Base-by-base conservation (phyloP, 2,113 vertebrate genomes). In the Psettodes erumei region DNA sequence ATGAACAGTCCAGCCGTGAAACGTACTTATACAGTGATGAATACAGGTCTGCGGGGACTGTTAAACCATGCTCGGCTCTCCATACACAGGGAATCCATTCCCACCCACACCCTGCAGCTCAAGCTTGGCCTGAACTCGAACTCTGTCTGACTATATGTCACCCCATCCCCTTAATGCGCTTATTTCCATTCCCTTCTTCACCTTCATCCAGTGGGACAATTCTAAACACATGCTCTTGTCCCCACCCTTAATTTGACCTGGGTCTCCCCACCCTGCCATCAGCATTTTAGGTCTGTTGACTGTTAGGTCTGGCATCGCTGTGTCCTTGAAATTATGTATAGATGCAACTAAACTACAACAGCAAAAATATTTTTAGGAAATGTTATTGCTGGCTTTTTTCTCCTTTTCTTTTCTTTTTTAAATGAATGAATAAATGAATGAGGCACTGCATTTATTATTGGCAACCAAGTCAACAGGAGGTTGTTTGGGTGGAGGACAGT, bases 1-100 rank as follows among this genome's bases (percentile, higher is more conserved):
- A 87, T 80, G 82, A 88, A 86, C 63, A 73, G 71, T 72, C 53
- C 38, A 32, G 50, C 67, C 9, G 21, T 37, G 76, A 45, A 80
- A 56, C 70, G 19, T 72, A 80, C 66, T 71, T 70, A 45, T 40
- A 58, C 55, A 67, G 75, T 54, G 50, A 85, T 11, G 56, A 59
- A 85, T 58, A 77, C 54, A 35, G 68, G 79, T 84, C 85, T 60
- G 38, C 21, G 8, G 88, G 82, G 85, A 89, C 73, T 61, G 45
- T 69, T 33, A 82, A 88, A 81, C 60, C 85, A 85, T 6, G 55
- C 63, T 13, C 51, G 66, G 77, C 33, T 76, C 71, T 74, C 23
- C 32, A 12, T 53, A 33, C 65, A 32, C 60, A 64, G 19, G 58
- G 21, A 30, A 47, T 45, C 59, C 30, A n/a, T 56, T 59, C 78